phyloP scores from a whole-genome alignment of 2,888 invertebrate species.

The Brassicogethes aeneus region DNA sequence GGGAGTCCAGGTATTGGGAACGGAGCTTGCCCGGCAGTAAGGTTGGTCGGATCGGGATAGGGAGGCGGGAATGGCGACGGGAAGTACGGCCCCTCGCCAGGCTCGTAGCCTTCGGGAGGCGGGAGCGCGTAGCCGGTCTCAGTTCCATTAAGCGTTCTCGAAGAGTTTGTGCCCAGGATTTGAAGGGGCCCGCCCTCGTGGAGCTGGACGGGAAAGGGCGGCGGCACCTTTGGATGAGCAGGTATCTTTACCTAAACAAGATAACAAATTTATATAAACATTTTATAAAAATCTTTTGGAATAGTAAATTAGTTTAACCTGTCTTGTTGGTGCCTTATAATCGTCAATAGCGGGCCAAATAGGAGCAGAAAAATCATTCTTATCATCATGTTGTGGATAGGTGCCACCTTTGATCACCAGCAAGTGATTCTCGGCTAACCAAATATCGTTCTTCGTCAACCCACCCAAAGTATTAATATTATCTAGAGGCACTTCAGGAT shows the following conservation, averaged over 20 bases:
- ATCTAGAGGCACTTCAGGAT: constrained; percentile 74
- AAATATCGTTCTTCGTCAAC: constrained; percentile 75
- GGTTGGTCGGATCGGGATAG: constrained; percentile 56
- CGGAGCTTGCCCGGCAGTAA: constrained; percentile 57
- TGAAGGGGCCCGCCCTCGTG: constrained; percentile 77
- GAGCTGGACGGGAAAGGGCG: constrained; percentile 89
- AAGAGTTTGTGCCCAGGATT: constrained; percentile 74
- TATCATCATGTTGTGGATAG: constrained; percentile 46
- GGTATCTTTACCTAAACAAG: constrained; percentile 69
- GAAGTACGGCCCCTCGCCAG: constrained; percentile 46
- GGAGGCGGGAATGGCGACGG: constrained; percentile 41
- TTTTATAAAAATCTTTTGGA: neutral
- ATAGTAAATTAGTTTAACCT: constrained; percentile 29
- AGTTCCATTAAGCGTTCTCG: constrained; percentile 62
- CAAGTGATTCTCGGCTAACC: constrained; percentile 83
- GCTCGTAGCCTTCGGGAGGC: constrained; percentile 34
- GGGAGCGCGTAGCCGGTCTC: constrained; percentile 41
- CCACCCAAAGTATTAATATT: constrained; percentile 74
- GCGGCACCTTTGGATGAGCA: constrained; percentile 72
- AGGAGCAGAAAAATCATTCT: constrained; percentile 40
- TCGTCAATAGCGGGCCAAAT: constrained; percentile 76
- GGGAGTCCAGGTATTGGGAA: constrained; percentile 54
- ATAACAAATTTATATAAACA: constrained; percentile 1
- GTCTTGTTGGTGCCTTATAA: constrained; percentile 73
- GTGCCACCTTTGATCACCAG: constrained; percentile 74